phyloP scores from a whole-genome alignment of 1,140 invertebrate genomes.

The Caenorhabditis remanei region DNA sequence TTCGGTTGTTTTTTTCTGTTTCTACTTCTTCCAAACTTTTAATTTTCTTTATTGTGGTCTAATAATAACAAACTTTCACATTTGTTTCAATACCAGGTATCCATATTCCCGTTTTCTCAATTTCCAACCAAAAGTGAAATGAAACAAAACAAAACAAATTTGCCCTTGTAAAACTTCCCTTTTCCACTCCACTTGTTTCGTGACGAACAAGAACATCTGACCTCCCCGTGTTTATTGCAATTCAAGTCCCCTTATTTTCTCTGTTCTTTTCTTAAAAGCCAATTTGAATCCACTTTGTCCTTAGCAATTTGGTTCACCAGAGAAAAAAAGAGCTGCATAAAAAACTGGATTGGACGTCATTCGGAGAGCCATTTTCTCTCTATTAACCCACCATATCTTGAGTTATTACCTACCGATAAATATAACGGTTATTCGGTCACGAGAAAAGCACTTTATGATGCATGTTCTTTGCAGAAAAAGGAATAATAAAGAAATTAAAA shows the following conservation, averaged over 20 bases:
- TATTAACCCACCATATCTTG: conserved; percentile 5
- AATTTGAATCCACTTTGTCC: conserved; percentile 2
- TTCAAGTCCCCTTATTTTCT: background rate
- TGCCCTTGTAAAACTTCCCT: background rate
- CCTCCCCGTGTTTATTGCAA: background rate
- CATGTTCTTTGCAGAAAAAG: background rate
- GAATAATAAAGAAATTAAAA: background rate
- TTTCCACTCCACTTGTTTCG: background rate
- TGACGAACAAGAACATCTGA: background rate
- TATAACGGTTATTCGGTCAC: background rate
- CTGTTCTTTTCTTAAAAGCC: background rate
- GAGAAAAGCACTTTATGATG: background rate
- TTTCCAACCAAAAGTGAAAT: background rate
- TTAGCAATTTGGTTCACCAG: background rate
- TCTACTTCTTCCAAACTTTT: no score
- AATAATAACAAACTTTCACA: no score
- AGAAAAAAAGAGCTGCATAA: background rate
- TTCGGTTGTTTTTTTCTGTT: no score
- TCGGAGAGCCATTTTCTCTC: background rate
- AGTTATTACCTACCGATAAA: conserved; percentile 17
- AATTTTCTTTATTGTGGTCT: no score
- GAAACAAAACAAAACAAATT: background rate
- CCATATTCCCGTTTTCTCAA: no score
- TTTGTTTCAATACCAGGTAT: no score
- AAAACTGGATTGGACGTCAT: conserved; percentile 2